Base-by-base conservation (phyloP, 2,797 vertebrate species). In the Miichthys miiuy region DNA sequence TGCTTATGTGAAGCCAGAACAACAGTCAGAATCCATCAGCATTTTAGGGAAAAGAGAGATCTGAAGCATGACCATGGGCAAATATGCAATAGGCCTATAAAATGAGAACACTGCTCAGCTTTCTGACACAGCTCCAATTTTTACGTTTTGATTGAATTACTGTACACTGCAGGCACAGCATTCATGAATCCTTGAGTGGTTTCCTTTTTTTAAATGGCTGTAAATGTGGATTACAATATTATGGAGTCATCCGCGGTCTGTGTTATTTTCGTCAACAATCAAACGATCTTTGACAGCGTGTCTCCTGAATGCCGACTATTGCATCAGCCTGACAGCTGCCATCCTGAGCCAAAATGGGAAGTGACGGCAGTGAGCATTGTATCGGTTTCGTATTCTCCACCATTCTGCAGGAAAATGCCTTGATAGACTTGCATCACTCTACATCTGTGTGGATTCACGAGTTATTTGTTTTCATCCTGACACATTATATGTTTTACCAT, bases 261-360 rank as follows among this genome's bases (percentile, higher is more conserved):
- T 68, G 73, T 86, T 88, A 78, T 80, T 81, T 82, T 71, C 70
- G 8, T 80, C 83, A 81, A 73, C 75, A 72, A 88, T 88, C 82
- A 85, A 79, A 91, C 25, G 0, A 65, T 82, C 84, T 87, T 25
- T 91, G 89, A 93, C 91, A 83, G 82, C 56, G 48, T 85, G 87
- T 89, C 86, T 91, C 74, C 74, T 69, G 70, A 87, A 88, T 55
- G 79, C 54, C 25, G 63, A 72, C 81, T 72, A 12, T 92, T 90
- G 89, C 92, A 82, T 92, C 92, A 93, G 80, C 58, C 71, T 79
- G 88, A 88, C 88, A 91, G 89, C 90, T 89, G 88, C 80, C 80
- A 77, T 74, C 80, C 77, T 25, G 58, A 70, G 50, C 77, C 48
- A 27, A 80, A 87, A 91, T 86, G 77, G 46, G 80, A 84, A 82